These are phyloP conservation scores for Eidolon dupreanum DNA, from an alignment of 2,797 vertebrate species.

Conservation along the genomic window DNA sequence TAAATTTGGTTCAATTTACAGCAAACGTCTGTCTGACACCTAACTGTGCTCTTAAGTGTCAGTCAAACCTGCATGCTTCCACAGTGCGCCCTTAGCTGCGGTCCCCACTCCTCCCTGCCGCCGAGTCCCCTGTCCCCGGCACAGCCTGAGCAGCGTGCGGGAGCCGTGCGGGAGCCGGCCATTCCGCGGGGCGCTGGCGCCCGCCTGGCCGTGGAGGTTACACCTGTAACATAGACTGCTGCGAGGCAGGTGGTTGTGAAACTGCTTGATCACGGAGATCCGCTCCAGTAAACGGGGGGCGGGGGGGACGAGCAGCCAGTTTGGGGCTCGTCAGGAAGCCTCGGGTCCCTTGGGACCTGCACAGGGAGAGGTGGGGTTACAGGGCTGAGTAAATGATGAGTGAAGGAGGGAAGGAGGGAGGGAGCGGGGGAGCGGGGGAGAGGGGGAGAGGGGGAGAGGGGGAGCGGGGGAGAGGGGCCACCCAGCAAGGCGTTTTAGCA, in stretches of 20 bases:
- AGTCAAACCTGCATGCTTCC: accelerated
- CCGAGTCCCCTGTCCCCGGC: accelerated
- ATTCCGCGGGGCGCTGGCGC: accelerated
- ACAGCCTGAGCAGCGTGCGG: accelerated
- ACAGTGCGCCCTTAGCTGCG: accelerated
- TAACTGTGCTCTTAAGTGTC: accelerated
- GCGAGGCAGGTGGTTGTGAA: no score
- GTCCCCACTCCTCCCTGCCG: not conserved
- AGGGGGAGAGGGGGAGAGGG: not conserved
- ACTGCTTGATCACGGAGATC: accelerated
- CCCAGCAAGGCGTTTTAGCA: accelerated
- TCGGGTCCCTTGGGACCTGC: not conserved
- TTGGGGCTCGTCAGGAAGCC: not conserved
- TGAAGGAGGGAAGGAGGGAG: not conserved
- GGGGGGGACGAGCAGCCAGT: accelerated
- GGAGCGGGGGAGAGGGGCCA: accelerated
- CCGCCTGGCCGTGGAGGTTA: no score
- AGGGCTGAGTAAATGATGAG: not conserved
- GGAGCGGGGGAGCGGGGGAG: accelerated
- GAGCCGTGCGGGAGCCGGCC: accelerated
- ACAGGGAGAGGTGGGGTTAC: accelerated
- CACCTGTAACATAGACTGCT: accelerated
- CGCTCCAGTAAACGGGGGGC: accelerated
- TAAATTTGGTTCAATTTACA: accelerated
- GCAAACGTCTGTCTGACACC: accelerated